Base-by-base conservation (phyloP, 1,140 invertebrate genomes). In the Caenorhabditis brenneri region DNA sequence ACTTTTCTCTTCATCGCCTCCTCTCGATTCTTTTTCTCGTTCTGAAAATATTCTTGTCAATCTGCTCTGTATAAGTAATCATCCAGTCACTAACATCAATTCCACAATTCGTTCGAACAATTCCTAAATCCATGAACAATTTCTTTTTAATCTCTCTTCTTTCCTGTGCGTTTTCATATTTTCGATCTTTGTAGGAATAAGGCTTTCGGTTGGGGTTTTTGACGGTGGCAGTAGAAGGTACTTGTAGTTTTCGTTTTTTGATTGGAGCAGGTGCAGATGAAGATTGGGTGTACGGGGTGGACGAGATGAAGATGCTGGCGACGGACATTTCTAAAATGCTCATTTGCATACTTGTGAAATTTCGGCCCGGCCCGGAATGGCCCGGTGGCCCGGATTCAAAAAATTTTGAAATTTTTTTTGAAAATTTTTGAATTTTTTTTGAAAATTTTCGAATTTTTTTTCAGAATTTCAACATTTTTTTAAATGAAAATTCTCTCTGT, bases 121-220 rank as follows among this genome's bases (percentile, higher is more conserved):
- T 74, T 33, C 65, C 65, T 15, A 74, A 42, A 74, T 74, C 65
- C 65, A 74, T 74, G 36, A 74, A 74, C 12, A 74, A 74, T 74
- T 74, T 74, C 36, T 74, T 74, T 36, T 74, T 74, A 74, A 74
- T 74, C 15, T 74, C 36, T 46, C 65, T n/a, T 12, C 33, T 15
- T 15, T 74, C 65, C 4, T 74, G 15, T 1, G 65, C 36, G 24
- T 74, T 74, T 42, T 42, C 27, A 1, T 29, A 12, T 24, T 42
- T 74, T 24, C 36, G 19, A 24, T 74, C 65, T n/a, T 74, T 74
- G n/a, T 74, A 74, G n/a, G 65, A 39, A 74, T 74, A 74, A 15
- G 65, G 65, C 27, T 74, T 74, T 27, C 65, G 42, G 36, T 46
- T 10, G 36, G 10, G 9, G n/a, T 4, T 4, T 3, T 22, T 16